Evolutionary conservation across 2,113 vertebrate species (phyloP).

Genomic region (Triplophysa rosa): DNA sequence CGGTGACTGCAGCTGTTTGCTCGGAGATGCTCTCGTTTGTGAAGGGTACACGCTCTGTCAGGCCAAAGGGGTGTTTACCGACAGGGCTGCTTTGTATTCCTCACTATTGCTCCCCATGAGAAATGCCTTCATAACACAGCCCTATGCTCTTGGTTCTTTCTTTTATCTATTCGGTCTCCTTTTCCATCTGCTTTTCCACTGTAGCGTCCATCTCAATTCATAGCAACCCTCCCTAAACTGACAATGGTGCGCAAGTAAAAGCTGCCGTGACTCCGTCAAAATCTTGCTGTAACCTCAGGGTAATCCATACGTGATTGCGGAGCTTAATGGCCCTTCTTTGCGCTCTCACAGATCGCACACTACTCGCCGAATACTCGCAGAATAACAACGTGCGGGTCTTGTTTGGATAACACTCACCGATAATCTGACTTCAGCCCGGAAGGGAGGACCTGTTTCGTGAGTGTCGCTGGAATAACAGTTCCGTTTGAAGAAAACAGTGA

Average conservation of each 20-base stretch:
- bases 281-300: conserved; percentile 32
- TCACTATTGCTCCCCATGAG: conserved; percentile 26
- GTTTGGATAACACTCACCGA: conserved; percentile 48
- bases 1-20: conserved; percentile 2
- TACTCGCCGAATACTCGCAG: conserved; percentile 32
- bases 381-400: conserved; percentile 33
- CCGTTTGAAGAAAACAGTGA: conserved; percentile 37
- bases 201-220: background rate
- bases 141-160: conserved; percentile 30
- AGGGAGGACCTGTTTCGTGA: conserved; percentile 29
- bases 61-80: conserved; percentile 11
- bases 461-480: conserved; percentile 50
- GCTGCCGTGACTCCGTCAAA: conserved; percentile 28
- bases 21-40: conserved; percentile 24
- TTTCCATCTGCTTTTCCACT: background rate
- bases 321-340: background rate
- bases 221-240: background rate
- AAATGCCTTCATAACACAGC: conserved; percentile 20
- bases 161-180: conserved; percentile 41
- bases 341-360: conserved; percentile 27
- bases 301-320: conserved; percentile 43
- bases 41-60: conserved; percentile 9
- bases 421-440: conserved; percentile 48
- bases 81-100: conserved; percentile 40
- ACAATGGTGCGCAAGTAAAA: conserved; percentile 7